Evolutionary conservation across 2,797 vertebrate species (phyloP).

Genomic region (Acanthiza pusilla): DNA sequence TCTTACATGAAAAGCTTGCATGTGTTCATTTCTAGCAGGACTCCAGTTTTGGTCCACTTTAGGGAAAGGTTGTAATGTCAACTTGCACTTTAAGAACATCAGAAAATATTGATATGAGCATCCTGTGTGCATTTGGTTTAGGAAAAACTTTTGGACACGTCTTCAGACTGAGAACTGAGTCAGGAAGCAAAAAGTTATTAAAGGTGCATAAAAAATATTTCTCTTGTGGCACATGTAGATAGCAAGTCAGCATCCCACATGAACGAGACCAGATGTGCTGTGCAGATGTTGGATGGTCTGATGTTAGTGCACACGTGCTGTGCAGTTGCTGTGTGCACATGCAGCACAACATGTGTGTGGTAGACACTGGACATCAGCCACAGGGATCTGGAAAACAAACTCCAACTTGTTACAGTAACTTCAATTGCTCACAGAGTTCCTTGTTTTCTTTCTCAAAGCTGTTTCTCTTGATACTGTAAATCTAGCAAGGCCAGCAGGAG

Average conservation of each 20-base stretch:
- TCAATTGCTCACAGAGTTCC: background rate
- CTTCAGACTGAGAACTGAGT: background rate
- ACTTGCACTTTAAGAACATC: background rate
- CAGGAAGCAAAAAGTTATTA: background rate
- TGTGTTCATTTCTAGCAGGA: background rate
- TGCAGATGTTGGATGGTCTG: background rate
- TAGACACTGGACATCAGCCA: background rate
- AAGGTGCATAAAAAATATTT: background rate
- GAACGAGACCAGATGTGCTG: background rate
- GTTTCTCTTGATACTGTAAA: background rate
- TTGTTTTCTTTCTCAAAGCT: background rate
- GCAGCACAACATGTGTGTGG: background rate
- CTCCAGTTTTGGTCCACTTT: background rate
- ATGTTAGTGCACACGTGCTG: background rate
- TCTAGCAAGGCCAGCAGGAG: background rate
- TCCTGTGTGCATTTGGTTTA: background rate
- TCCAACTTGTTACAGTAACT: background rate
- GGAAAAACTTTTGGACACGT: background rate
- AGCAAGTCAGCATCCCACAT: background rate
- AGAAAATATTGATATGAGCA: background rate
- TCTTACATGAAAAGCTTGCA: background rate
- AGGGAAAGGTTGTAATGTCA: background rate
- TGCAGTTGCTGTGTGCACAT: background rate
- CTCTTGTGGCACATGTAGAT: background rate
- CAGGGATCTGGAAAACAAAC: background rate